These are phyloP conservation scores for Agelaius phoeniceus DNA, from an alignment of 2,113 vertebrate species.

Conservation along the genomic window DNA sequence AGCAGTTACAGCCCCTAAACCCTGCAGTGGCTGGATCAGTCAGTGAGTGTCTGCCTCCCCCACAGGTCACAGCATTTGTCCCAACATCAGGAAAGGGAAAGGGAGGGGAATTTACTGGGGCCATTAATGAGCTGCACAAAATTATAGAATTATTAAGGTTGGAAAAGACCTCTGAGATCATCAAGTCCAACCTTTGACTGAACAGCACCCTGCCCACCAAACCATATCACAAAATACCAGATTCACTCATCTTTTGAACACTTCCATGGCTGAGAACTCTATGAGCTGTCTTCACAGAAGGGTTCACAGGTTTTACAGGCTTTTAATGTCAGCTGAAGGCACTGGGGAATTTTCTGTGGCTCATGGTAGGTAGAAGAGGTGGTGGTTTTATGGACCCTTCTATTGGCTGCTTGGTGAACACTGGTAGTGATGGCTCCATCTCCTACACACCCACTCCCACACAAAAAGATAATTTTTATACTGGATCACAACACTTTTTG, in stretches of 20 bases:
- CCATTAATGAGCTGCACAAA: neutral
- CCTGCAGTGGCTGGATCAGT: neutral
- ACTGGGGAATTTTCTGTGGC: neutral
- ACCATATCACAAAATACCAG: accelerated
- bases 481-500: neutral
- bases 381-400: neutral
- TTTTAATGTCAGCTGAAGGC: neutral
- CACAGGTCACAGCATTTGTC: neutral
- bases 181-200: neutral
- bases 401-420: accelerated
- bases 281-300: neutral
- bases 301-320: neutral
- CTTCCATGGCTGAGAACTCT: neutral
- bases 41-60: neutral
- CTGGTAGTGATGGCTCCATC: neutral
- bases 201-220: neutral
- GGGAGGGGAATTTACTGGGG: neutral
- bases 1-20: neutral
- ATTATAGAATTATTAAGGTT: neutral
- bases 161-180: neutral
- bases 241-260: accelerated
- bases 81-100: neutral
- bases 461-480: neutral
- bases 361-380: neutral
- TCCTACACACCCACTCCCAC: neutral